phyloP scores from a whole-genome alignment of 2,113 vertebrate genomes.

The Microtus oregoni region DNA sequence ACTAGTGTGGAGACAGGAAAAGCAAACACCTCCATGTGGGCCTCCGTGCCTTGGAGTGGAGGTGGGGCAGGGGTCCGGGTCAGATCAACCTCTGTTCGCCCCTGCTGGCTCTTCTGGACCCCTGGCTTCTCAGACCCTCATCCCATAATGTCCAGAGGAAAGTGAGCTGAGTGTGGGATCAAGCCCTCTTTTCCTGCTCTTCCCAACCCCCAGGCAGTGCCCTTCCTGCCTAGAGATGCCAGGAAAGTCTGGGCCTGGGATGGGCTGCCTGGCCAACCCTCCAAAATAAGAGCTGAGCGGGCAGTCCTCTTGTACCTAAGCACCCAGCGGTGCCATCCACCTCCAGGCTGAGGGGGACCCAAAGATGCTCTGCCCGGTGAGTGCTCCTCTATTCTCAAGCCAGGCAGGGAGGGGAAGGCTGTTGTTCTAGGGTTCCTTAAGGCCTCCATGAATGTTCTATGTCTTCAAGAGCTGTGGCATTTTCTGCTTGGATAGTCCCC shows the following conservation, averaged over 20 bases:
- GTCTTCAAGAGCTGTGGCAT: not conserved
- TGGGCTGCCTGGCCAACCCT: conserved; percentile 13
- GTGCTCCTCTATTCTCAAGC: conserved; percentile 43
- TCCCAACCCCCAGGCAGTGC: conserved; percentile 17
- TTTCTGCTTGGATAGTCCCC: not conserved
- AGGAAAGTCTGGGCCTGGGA: conserved; percentile 62
- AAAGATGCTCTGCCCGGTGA: conserved; percentile 56
- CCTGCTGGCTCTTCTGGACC: not conserved
- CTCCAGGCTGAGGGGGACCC: conserved; percentile 6
- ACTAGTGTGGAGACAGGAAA: conserved; percentile 80
- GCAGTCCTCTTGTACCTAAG: not conserved
- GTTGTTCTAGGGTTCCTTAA: not conserved
- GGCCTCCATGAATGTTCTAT: not conserved
- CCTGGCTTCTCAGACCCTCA: not conserved
- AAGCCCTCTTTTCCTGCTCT: not conserved
- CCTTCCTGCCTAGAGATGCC: conserved; percentile 69
- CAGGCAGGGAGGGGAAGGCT: conserved; percentile 11
- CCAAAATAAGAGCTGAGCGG: conserved; percentile 20
- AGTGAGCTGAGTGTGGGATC: too few relatives aligned
- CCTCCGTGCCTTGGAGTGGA: not conserved
- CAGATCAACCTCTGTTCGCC: not conserved
- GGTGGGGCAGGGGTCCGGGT: not conserved
- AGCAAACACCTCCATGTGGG: conserved; percentile 75
- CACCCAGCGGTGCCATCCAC: not conserved
- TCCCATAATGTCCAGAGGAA: not conserved